Conservation (phyloP, 2,888 invertebrate species). For the Auanema sp. region DNA sequence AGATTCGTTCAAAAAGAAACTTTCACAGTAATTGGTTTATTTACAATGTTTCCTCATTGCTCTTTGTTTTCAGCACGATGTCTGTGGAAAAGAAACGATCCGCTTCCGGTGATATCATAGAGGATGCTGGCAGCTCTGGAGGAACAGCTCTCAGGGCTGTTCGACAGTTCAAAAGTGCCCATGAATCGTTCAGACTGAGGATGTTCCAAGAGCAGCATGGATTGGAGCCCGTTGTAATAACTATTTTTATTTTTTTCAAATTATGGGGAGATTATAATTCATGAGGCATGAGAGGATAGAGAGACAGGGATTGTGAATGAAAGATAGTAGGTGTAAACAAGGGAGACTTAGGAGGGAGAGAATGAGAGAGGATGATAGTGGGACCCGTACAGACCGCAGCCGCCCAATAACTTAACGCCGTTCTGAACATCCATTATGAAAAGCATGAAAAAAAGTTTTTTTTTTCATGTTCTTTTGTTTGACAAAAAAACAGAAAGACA, state of each 20-base stretch:
- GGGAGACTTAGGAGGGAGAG: slow-evolving; percentile 7
- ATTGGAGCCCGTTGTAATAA: slow-evolving; percentile 45
- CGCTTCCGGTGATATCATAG: slow-evolving; percentile 15
- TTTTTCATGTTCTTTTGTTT: too few species aligned
- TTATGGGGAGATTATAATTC: background rate
- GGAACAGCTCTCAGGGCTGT: slow-evolving; percentile 20
- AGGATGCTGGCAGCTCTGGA: slow-evolving; percentile 28
- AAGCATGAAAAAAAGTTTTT: background rate
- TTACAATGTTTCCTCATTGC: background rate
- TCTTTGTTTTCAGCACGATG: slow-evolving; percentile 7
- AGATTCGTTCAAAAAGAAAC: slow-evolving; percentile 36
- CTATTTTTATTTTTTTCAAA: background rate
- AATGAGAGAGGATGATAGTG: too few species aligned
- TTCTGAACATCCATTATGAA: too few species aligned
- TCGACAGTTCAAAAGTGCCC: slow-evolving; percentile 50
- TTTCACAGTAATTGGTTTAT: slow-evolving; percentile 13
- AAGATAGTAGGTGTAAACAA: background rate
- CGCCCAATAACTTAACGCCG: too few species aligned
- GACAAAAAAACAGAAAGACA: too few species aligned
- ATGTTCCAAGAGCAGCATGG: slow-evolving; percentile 57
- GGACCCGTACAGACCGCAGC: too few species aligned
- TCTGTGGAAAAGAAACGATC: slow-evolving; percentile 25
- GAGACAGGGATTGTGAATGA: too few species aligned
- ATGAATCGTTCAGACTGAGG: slow-evolving; percentile 57
- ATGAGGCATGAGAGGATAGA: slow-evolving; percentile 6